Percentiles rank a stretch among this genome's conserved stretches.
These are phyloP conservation scores for Rhabdomys pumilio DNA, from an alignment of 2,797 vertebrate species.

Conservation along the genomic window DNA sequence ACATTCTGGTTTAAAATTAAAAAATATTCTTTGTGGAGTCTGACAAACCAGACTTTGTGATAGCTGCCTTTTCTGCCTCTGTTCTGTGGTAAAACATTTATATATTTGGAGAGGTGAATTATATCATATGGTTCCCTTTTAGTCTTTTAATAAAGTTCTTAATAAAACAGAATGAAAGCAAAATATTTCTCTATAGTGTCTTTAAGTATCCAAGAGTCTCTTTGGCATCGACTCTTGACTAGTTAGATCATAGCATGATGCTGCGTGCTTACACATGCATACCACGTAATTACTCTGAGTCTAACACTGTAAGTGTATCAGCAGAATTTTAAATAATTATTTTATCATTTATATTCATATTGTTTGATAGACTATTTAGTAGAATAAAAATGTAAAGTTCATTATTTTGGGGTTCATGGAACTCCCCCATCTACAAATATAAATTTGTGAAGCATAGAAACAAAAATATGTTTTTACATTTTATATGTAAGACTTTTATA, in stretches of 20 bases:
- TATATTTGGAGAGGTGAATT: conserved; percentile 13
- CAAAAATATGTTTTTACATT: not conserved
- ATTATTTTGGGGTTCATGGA: conserved; percentile 26
- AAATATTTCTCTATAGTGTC: conserved; percentile 39
- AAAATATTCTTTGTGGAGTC: conserved; percentile 78
- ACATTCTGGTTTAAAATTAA: conserved; percentile 83
- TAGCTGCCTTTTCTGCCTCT: conserved; percentile 41
- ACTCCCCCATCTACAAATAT: not conserved
- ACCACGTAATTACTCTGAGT: conserved; percentile 10
- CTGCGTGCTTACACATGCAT: not conserved
- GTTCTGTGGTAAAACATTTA: not conserved
- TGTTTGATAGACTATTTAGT: conserved; percentile 32
- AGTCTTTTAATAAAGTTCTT: conserved; percentile 52
- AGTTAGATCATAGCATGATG: not conserved
- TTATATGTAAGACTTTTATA: not conserved
- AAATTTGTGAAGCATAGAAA: conserved; percentile 27
- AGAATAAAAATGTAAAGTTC: not conserved
- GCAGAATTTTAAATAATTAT: conserved; percentile 33
- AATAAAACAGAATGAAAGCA: conserved; percentile 44
- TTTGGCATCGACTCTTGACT: conserved; percentile 19
- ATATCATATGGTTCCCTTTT: conserved; percentile 27
- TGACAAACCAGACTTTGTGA: conserved; percentile 53
- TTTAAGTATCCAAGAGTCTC: not conserved
- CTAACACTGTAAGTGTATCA: conserved; percentile 19
- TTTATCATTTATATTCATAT: not conserved